These are phyloP conservation scores for Drosophila nikananu DNA, from an alignment of 1,140 invertebrate genomes.

Conservation along the genomic window DNA sequence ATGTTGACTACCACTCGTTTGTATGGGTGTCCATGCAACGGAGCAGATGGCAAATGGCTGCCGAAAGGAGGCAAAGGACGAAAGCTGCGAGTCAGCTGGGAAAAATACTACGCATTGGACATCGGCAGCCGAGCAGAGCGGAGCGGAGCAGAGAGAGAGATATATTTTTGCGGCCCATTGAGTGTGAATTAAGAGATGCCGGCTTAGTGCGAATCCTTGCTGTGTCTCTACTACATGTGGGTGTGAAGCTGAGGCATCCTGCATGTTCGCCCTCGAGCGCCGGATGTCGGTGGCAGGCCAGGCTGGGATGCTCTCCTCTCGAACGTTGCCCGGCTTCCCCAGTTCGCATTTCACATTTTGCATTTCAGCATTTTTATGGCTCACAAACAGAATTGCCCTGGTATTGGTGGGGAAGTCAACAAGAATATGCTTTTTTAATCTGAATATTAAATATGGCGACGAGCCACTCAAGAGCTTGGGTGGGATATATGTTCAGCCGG, in stretches of 20 bases:
- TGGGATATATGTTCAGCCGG: neutral
- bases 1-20: constrained; percentile 23
- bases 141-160: constrained; percentile 10
- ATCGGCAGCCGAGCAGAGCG: constrained; percentile 14
- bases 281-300: constrained; percentile 24
- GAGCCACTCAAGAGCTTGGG: neutral
- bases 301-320: constrained; percentile 5
- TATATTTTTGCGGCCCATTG: constrained; percentile 49
- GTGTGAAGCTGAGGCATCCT: constrained; percentile 16
- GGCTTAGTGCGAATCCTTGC: constrained; percentile 55
- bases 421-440: constrained; percentile 19
- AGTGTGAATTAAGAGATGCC: constrained; percentile 72
- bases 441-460: constrained; percentile 29
- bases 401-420: constrained; percentile 22
- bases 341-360: constrained; percentile 22
- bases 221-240: constrained; percentile 9
- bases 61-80: constrained; percentile 51
- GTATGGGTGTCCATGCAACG: constrained; percentile 5
- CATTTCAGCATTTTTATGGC: constrained; percentile 27
- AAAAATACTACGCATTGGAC: constrained; percentile 60
- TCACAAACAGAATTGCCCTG: constrained; percentile 3
- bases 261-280: constrained; percentile 16
- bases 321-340: neutral
- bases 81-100: constrained; percentile 63
- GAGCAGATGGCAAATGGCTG: neutral